Evolutionary conservation across 2,113 vertebrate genomes (phyloP), one percentile per base, ranked within the genome.

Genomic region (Grantiella picta): DNA sequence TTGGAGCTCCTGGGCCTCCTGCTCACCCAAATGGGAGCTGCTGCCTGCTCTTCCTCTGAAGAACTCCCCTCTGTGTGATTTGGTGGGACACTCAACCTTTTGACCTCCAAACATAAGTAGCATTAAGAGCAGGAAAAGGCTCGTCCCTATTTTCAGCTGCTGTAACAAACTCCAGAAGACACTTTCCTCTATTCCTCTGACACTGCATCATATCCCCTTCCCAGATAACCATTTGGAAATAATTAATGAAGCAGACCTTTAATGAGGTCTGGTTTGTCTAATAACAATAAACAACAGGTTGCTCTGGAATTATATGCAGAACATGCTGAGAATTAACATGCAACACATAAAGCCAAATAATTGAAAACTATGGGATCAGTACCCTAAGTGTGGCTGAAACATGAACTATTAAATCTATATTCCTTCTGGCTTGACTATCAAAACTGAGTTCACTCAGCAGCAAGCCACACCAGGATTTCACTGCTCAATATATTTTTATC

Each of bases 401-500:
- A 56, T 9, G 9, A 90, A 38, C 47, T 75, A 49, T 42, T 80
- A 86, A 42, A 92, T 81, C 44, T 81, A 56, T 64, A 93, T 75
- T 65, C 19, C 31, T 73, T 56, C 31, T 78, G 63, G 16, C 27
- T 66, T 76, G 59, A 50, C 75, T 87, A 70, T 73, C 75, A 85
- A 76, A 35, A 73, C 5, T 88, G 38, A 90, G 80, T 79, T 79
- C 14, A 71, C 72, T 84, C 77, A 95, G 70, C 57, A 70, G 68
- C 76, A 81, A 45, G 15, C 75, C 33, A 42, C 76, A 64, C 33
- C 54, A 85, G 71, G 54, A 70, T 63, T 91, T 70, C 66, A 66
- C 75, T 90, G 75, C 82, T 95, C 91, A 70, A 90, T 94, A 73
- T 69, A 95, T 87, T 95, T 95, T 92, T 94, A 93, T 80, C 1